phyloP scores from a whole-genome alignment of 2,113 vertebrate species.

The Anoplopoma fimbria region DNA sequence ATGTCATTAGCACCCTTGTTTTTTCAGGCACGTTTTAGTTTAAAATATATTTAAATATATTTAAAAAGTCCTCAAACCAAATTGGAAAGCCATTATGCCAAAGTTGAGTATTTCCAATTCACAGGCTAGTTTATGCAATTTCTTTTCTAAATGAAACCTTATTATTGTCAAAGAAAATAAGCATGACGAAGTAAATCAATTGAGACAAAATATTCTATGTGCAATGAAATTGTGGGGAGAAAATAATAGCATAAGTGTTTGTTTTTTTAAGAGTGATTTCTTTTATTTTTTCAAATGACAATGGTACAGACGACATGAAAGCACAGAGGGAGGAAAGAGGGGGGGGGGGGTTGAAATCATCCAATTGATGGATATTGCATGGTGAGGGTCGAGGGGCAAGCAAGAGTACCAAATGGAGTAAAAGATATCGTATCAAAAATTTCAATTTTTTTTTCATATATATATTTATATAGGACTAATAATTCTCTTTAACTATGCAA shows the following conservation, averaged over 20 bases:
- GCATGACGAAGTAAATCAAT: background rate
- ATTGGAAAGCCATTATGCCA: no score
- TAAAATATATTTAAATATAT: background rate
- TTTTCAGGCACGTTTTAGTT: background rate
- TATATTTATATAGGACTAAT: constrained; percentile 83
- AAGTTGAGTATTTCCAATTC: background rate
- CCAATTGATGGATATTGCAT: constrained; percentile 39
- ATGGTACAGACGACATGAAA: constrained; percentile 76
- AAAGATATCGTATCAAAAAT: constrained; percentile 86
- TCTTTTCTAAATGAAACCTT: no score
- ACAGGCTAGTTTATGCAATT: background rate
- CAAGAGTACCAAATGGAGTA: constrained; percentile 84
- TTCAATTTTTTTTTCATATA: constrained; percentile 72
- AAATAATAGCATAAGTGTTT: background rate
- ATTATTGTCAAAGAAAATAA: background rate
- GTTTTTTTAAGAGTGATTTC: constrained; percentile 70
- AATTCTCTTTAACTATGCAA: constrained; percentile 83
- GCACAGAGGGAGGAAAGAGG: constrained; percentile 54
- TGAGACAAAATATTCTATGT: background rate
- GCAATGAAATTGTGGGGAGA: no score
- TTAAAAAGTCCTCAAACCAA: background rate
- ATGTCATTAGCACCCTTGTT: background rate
- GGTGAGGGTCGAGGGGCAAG: constrained; percentile 58
- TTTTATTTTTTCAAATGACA: constrained; percentile 66
- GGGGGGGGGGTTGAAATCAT: constrained; percentile 44